phyloP scores from a whole-genome alignment of 2,888 invertebrate genomes.

The Orthonevra nobilis region DNA sequence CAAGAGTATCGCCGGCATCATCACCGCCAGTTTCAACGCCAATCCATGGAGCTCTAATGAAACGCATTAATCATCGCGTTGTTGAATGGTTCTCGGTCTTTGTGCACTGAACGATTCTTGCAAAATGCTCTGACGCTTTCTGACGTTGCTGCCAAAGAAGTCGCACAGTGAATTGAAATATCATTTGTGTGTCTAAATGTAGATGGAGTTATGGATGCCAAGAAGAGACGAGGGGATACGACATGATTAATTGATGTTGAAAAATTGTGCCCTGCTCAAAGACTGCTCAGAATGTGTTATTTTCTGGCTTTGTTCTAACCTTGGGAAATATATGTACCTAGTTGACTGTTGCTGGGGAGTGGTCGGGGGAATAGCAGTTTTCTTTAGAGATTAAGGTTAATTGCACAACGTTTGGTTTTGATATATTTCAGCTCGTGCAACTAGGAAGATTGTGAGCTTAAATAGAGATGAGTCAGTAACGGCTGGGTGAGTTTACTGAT shows the following conservation, averaged over 20 bases:
- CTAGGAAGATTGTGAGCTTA: conserved; percentile 59
- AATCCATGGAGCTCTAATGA: conserved; percentile 56
- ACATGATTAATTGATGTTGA: conserved; percentile 70
- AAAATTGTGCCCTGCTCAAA: conserved; percentile 46
- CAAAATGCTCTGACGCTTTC: conserved; percentile 55
- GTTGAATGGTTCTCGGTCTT: conserved; percentile 55
- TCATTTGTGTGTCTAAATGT: conserved; percentile 68
- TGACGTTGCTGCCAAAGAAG: conserved; percentile 59
- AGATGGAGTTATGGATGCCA: conserved; percentile 60
- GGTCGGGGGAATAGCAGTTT: conserved; percentile 28
- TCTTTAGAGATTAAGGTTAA: conserved; percentile 69
- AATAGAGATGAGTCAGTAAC: conserved; percentile 50
- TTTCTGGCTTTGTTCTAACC: conserved; percentile 50
- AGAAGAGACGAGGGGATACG: conserved; percentile 40
- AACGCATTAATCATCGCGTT: conserved; percentile 69
- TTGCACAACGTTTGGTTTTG: conserved; percentile 58
- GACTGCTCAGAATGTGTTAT: conserved; percentile 41
- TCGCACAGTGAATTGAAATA: conserved; percentile 67
- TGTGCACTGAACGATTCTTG: conserved; percentile 47
- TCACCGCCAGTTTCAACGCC: not conserved
- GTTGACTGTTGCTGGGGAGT: conserved; percentile 1
- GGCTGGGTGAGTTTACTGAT: conserved; percentile 43
- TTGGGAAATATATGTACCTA: conserved; percentile 44
- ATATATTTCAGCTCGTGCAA: conserved; percentile 63
- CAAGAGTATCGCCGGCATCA: conserved; percentile 22